phyloP scores from a whole-genome alignment of 2,113 vertebrate genomes.

The Triplophysa tibetana region DNA sequence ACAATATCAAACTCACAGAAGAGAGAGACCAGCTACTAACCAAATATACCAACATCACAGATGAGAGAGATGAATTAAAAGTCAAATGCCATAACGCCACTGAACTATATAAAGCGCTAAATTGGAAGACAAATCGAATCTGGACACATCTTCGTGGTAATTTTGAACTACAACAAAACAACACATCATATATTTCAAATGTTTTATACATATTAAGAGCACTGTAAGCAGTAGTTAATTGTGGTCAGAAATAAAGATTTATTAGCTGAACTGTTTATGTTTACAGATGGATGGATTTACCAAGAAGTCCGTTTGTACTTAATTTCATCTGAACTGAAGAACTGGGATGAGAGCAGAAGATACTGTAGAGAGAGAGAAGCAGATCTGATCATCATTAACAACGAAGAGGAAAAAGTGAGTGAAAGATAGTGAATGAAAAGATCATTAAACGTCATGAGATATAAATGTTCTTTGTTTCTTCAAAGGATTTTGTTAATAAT shows the following conservation, averaged over 20 bases:
- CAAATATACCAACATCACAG: background rate
- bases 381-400: constrained; percentile 28
- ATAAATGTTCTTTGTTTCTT: background rate
- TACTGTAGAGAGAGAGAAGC: background rate
- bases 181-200: too few relatives aligned
- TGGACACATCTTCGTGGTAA: background rate
- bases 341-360: background rate
- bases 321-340: background rate
- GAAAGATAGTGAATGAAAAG: background rate
- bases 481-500: background rate
- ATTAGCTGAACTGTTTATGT: background rate
- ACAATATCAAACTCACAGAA: background rate
- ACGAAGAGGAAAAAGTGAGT: background rate
- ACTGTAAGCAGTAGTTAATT: background rate
- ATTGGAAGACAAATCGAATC: background rate
- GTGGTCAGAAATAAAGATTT: background rate
- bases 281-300: background rate
- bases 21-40: background rate
- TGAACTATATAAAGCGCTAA: background rate
- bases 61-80: background rate
- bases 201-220: too few relatives aligned
- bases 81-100: background rate
- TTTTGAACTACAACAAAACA: background rate
- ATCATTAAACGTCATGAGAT: too few relatives aligned
- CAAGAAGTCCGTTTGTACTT: background rate